These are phyloP conservation scores for Dorcus parallelipipedus DNA, from an alignment of 2,888 invertebrate genomes.

Conservation along the genomic window DNA sequence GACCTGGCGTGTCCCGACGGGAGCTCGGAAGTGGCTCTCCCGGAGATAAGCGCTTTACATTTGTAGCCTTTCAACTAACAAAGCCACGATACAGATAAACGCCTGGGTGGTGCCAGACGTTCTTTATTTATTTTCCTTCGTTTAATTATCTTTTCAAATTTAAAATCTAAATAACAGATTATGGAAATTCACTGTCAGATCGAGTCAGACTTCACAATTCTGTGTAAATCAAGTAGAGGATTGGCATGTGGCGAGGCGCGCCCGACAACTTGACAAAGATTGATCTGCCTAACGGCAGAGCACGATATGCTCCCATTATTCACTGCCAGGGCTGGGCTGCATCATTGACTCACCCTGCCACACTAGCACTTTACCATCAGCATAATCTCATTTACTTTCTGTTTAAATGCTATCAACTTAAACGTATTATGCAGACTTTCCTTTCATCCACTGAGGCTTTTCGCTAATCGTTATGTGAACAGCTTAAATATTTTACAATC, in stretches of 20 bases:
- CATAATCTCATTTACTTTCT: constrained; percentile 15
- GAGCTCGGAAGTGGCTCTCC: constrained; percentile 44
- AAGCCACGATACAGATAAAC: constrained; percentile 35
- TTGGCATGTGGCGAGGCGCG: constrained; percentile 44
- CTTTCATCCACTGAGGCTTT: too few species aligned
- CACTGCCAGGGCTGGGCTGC: constrained; percentile 34
- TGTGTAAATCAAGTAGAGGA: constrained; percentile 43
- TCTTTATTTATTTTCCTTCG: not conserved
- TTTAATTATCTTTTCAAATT: constrained; percentile 12
- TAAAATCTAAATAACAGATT: constrained; percentile 35
- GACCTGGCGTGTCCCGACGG: constrained; percentile 38
- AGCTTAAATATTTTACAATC: too few species aligned
- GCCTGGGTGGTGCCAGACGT: constrained; percentile 20
- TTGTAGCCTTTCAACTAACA: constrained; percentile 44
- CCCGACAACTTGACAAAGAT: constrained; percentile 39
- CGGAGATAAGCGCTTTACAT: constrained; percentile 48
- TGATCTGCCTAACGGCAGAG: constrained; percentile 41
- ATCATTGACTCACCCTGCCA: constrained; percentile 17
- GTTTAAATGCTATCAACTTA: constrained; percentile 12
- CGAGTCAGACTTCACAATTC: constrained; percentile 33
- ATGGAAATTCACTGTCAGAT: constrained; percentile 33
- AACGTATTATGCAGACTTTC: not conserved
- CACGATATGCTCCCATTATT: constrained; percentile 44
- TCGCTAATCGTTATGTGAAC: too few species aligned
- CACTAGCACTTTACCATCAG: constrained; percentile 10